Percentiles rank a stretch among this genome's conserved stretches.
phyloP scores from a whole-genome alignment of 2,888 invertebrate species.

The Ectemnius lituratus region DNA sequence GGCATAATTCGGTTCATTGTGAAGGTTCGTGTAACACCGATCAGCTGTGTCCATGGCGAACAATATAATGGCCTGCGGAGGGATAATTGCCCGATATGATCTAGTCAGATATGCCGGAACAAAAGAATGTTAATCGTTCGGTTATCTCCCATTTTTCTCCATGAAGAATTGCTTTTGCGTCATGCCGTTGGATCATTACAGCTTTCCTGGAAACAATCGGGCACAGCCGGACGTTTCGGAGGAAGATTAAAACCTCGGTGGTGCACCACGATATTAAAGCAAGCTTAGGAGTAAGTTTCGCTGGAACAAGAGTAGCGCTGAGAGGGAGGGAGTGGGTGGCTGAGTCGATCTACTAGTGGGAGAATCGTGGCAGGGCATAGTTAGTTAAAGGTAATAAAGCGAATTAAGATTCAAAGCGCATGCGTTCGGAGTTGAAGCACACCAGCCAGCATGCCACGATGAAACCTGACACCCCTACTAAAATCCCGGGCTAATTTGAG shows the following conservation, averaged over 20 bases:
- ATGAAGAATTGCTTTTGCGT: constrained; percentile 61
- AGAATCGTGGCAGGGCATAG: constrained; percentile 37
- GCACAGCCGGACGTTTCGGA: constrained; percentile 15
- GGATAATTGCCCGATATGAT: constrained; percentile 69
- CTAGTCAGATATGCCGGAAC: constrained; percentile 62
- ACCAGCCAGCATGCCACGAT: constrained; percentile 44
- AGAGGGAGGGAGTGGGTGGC: background rate
- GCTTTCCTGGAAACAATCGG: constrained; percentile 23
- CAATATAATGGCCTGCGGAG: constrained; percentile 62
- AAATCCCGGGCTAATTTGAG: constrained; percentile 57
- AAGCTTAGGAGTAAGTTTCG: too few relatives aligned
- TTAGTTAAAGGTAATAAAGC: constrained; percentile 65
- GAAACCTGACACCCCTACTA: constrained; percentile 67
- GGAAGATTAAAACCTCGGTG: background rate
- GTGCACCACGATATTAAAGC: too few relatives aligned
- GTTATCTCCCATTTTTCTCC: constrained; percentile 57
- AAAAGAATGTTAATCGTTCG: constrained; percentile 67
- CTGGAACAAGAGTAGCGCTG: background rate
- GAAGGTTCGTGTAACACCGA: background rate
- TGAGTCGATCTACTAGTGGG: background rate
- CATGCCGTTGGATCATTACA: constrained; percentile 41
- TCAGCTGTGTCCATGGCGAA: constrained; percentile 30
- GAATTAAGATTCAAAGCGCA: constrained; percentile 69
- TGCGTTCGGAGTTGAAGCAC: constrained; percentile 51
- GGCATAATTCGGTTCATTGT: constrained; percentile 49